A percentile compares a stretch with the other conserved stretches of the same genome.
Conservation (phyloP, 92 coral and sea anemone genomes). For the Zoanthus sociatus region DNA sequence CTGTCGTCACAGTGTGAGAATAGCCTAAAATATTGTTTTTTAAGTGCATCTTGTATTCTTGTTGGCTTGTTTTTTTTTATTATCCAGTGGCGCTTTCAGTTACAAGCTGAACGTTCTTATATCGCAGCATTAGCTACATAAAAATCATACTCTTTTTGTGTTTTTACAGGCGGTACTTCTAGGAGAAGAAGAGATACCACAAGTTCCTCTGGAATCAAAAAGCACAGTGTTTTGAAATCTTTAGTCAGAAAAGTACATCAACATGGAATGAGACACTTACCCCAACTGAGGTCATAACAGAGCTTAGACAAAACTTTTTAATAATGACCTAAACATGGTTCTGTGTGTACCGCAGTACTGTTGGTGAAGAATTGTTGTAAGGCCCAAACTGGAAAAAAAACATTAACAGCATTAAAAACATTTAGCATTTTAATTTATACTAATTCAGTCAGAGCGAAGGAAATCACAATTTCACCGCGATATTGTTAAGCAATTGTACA, state of each 20-base stretch:
- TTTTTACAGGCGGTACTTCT: not conserved
- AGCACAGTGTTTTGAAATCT: constrained; percentile 41
- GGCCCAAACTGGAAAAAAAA: not conserved
- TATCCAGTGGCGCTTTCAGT: no score
- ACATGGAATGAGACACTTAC: constrained; percentile 20
- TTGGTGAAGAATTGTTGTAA: not conserved
- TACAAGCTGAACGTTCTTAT: no score
- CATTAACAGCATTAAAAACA: not conserved
- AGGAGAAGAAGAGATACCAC: constrained; percentile 5
- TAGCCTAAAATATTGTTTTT: no score
- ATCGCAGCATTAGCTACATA: not conserved
- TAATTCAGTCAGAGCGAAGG: not conserved
- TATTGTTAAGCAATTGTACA: not conserved
- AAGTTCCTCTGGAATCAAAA: constrained; percentile 3
- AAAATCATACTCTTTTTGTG: not conserved
- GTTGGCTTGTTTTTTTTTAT: no score
- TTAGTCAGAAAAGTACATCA: constrained; percentile 33
- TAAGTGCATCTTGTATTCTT: no score
- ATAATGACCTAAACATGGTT: not conserved
- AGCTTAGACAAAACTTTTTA: not conserved
- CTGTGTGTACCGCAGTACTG: not conserved
- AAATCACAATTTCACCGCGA: not conserved
- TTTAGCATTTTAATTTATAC: not conserved
- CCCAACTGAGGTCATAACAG: constrained; percentile 13
- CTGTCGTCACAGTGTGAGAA: no score